phyloP scores from a whole-genome alignment of 2,113 vertebrate genomes.

The Ctenodactylus gundi region DNA sequence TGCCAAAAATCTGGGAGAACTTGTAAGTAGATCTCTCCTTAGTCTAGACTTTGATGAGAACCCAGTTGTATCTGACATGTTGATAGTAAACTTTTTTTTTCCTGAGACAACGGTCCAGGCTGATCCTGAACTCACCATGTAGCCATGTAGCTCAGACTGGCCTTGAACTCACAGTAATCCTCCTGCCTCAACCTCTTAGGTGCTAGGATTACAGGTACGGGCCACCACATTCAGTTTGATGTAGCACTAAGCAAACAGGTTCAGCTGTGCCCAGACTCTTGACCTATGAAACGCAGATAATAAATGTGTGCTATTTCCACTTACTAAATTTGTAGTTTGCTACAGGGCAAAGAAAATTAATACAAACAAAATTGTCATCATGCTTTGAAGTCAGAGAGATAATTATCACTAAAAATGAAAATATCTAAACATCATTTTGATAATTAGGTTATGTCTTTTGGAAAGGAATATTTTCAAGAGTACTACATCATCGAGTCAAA shows the following conservation, averaged over 20 bases:
- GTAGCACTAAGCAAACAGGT: not conserved
- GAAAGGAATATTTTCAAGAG: not conserved
- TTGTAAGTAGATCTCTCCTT: not conserved
- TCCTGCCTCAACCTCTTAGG: too few relatives aligned
- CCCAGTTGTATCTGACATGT: not conserved
- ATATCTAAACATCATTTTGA: not conserved
- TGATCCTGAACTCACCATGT: too few relatives aligned
- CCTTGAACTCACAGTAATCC: too few relatives aligned
- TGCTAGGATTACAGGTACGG: too few relatives aligned
- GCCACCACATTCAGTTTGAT: too few relatives aligned
- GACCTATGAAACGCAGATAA: not conserved
- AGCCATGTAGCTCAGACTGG: too few relatives aligned
- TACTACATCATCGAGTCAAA: not conserved
- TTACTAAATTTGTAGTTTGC: not conserved
- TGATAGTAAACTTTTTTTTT: too few relatives aligned
- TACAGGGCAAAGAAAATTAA: conserved; percentile 12
- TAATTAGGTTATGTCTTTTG: conserved; percentile 5
- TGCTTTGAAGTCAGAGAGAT: not conserved
- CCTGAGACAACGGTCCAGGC: too few relatives aligned
- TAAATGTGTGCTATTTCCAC: not conserved
- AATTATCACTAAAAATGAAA: conserved; percentile 31
- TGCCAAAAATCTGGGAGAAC: not conserved
- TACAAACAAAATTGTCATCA: not conserved
- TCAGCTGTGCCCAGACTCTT: not conserved
- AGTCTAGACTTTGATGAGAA: not conserved